phyloP scores from a whole-genome alignment of 2,113 vertebrate species.

The Phyllopteryx taeniolatus region DNA sequence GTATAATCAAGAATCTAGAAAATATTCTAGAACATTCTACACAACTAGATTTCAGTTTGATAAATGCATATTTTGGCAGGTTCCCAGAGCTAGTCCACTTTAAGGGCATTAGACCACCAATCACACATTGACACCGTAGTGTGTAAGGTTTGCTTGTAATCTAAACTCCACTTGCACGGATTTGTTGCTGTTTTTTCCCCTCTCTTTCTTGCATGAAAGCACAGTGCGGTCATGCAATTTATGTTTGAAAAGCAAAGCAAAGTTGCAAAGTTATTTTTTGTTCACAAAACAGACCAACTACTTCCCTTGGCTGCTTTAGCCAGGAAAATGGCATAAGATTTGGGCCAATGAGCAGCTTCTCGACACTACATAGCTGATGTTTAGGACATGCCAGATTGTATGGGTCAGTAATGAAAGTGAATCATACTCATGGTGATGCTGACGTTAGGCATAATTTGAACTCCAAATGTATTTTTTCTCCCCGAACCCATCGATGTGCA shows the following conservation, averaged over 20 bases:
- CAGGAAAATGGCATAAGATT: neutral
- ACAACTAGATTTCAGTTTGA: slow-evolving; percentile 12
- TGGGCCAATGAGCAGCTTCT: neutral
- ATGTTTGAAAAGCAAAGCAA: neutral
- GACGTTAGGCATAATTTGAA: neutral
- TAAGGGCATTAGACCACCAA: neutral
- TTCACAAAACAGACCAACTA: neutral
- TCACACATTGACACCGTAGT: neutral
- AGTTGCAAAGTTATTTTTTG: neutral
- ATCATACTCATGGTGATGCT: neutral
- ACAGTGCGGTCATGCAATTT: neutral
- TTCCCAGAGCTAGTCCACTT: slow-evolving; percentile 18
- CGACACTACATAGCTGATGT: neutral
- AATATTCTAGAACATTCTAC: too few relatives aligned
- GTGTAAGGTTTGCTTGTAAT: neutral
- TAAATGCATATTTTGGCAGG: slow-evolving; percentile 28
- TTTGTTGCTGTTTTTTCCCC: neutral
- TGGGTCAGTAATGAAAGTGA: neutral
- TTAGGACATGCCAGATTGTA: neutral
- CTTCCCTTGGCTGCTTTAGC: neutral
- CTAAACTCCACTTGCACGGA: neutral
- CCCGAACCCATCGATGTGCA: neutral
- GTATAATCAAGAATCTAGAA: neutral
- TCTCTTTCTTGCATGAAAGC: neutral
- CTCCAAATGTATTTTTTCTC: neutral